Conservation (phyloP, 2,113 vertebrate species). For the Pimephales promelas region DNA sequence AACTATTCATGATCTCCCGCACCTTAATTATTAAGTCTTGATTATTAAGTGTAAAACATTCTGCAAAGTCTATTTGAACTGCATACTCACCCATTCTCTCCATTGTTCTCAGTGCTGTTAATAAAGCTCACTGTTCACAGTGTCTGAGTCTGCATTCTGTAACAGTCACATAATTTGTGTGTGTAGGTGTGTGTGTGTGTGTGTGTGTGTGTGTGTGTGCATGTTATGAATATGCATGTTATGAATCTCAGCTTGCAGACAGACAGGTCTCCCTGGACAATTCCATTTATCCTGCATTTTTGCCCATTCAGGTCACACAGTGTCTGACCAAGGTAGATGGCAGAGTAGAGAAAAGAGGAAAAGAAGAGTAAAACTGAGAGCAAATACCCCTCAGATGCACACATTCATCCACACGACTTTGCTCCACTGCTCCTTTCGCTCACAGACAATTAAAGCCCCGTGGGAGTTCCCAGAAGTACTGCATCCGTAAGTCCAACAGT, state of each 20-base stretch:
- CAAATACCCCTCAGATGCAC: slow-evolving; percentile 20
- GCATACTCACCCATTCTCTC: no score
- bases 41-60: no score
- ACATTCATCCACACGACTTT: slow-evolving; percentile 18
- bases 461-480: slow-evolving; percentile 47
- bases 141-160: no score
- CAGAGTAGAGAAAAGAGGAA: neutral
- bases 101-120: no score
- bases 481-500: slow-evolving; percentile 32
- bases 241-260: slow-evolving; percentile 17
- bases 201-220: no score
- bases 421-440: neutral
- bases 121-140: no score
- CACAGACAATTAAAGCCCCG: slow-evolving; percentile 52
- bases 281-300: slow-evolving; percentile 27
- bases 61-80: no score
- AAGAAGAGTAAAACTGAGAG: neutral
- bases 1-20: no score
- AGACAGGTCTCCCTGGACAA: slow-evolving; percentile 33
- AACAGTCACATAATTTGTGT: neutral
- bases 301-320: slow-evolving; percentile 57
- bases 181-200: no score
- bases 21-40: no score
- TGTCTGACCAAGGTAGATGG: slow-evolving; percentile 12
- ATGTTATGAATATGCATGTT: neutral